These are phyloP conservation scores for Philereme transversata DNA, from an alignment of 2,888 invertebrate species.

Conservation along the genomic window DNA sequence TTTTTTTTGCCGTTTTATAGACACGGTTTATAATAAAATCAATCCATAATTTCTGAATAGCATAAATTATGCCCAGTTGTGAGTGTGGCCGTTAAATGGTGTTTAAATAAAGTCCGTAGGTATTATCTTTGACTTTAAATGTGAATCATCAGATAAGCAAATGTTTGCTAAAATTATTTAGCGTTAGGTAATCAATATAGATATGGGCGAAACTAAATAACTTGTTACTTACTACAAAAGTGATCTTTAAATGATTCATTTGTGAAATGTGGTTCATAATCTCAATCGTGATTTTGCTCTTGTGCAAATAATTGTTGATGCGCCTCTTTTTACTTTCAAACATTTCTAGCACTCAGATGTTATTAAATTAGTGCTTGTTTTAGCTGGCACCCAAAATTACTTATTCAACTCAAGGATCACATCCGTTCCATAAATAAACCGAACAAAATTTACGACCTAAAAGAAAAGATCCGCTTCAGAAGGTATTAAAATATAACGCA, in stretches of 20 bases:
- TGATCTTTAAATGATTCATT: too few relatives aligned
- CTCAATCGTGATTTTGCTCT: too few relatives aligned
- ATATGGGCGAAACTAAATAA: too few relatives aligned
- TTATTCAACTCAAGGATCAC: too few relatives aligned
- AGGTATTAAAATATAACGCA: slow-evolving; percentile 33
- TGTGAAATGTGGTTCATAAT: too few relatives aligned
- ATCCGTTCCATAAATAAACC: not conserved
- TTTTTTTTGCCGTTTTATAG: too few relatives aligned
- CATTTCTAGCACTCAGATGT: too few relatives aligned
- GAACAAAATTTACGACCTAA: slow-evolving; percentile 7
- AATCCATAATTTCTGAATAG: slow-evolving; percentile 17
- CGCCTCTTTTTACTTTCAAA: too few relatives aligned
- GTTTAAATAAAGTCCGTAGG: slow-evolving; percentile 32
- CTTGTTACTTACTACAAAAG: too few relatives aligned
- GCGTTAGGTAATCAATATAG: not conserved
- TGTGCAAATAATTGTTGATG: too few relatives aligned
- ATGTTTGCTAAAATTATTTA: slow-evolving; percentile 19
- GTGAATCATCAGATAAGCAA: slow-evolving; percentile 11
- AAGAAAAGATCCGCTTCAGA: slow-evolving; percentile 7
- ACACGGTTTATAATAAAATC: slow-evolving; percentile 28
- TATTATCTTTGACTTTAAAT: slow-evolving; percentile 42
- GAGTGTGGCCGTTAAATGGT: slow-evolving; percentile 21
- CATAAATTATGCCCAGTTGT: slow-evolving; percentile 15
- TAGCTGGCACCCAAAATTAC: too few relatives aligned
- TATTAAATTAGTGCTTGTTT: too few relatives aligned